Evolutionary conservation across 1,140 invertebrate genomes (phyloP), one percentile per base, ranked within the genome.

Genomic region (Uloborus diversus): DNA sequence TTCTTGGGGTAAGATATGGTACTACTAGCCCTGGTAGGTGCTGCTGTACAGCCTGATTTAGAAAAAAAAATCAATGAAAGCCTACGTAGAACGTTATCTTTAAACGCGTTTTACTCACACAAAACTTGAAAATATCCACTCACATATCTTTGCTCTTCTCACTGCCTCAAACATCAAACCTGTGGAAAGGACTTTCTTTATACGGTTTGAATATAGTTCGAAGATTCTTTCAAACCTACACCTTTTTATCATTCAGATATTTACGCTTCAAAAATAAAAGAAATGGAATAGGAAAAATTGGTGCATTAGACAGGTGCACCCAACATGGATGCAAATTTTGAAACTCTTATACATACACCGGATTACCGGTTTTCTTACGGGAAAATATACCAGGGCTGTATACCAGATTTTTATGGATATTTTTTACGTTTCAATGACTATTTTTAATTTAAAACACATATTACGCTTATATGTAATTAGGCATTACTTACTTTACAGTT

Each of bases 401-500:
- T 28, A 51, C 3, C 25, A 61, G 9, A 32, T 17, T 37, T 7
- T 14, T 37, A 23, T 14, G 20, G 4, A 37, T 11, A 37, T 37
- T 37, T 4, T 11, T 61, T 61, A 28, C 13, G 13, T 20, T 9
- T 14, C 32, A 65, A 37, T 11, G 37, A 28, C n/a, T n/a, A n/a
- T n/a, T n/a, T n/a, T n/a, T n/a, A n/a, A n/a, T n/a, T n/a, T n/a
- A n/a, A n/a, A n/a, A n/a, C n/a, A n/a, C n/a, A n/a, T n/a, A n/a
- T n/a, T n/a, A n/a, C n/a, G n/a, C n/a, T n/a, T n/a, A n/a, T n/a
- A n/a, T 42, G 37, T 17, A 47, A 47, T 42, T n/a, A 37, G 0
- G 28, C 13, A 14, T 57, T 59, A n/a, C 61, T 83, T 82, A 90
- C 89, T 87, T 91, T 91, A 81, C 89, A 86, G 83, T 91, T 91